Conservation (phyloP, 2,797 vertebrate species). For the Bovichtus diacanthus region DNA sequence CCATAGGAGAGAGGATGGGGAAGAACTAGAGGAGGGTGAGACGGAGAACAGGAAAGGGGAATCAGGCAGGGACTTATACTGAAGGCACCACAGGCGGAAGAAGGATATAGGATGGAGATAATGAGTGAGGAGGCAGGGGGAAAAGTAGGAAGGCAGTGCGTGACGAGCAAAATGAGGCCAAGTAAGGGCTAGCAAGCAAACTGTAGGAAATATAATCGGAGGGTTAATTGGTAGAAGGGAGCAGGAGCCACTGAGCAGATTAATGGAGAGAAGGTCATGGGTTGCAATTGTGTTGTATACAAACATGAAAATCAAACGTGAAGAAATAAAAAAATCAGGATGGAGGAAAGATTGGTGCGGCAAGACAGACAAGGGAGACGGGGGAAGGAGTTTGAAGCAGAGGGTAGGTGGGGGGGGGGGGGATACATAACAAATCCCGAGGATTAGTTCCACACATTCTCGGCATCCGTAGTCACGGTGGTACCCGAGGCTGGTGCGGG, state of each 20-base stretch:
- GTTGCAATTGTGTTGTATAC: conserved; percentile 1
- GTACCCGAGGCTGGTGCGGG: conserved; percentile 43
- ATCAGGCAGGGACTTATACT: conserved; percentile 16
- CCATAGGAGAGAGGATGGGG: conserved; percentile 25
- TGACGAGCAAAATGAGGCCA: conserved; percentile 54
- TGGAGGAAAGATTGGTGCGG: conserved; percentile 16
- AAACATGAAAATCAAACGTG: conserved; percentile 12
- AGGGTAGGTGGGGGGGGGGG: conserved; percentile 30
- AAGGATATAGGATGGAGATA: conserved; percentile 50
- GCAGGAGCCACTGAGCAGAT: conserved; percentile 24
- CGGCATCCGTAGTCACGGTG: conserved; percentile 51
- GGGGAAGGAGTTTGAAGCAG: conserved; percentile 36
- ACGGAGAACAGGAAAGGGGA: conserved; percentile 26
- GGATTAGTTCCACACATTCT: conserved; percentile 75
- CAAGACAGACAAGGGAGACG: conserved; percentile 33
- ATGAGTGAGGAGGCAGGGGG: conserved; percentile 46
- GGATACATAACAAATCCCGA: conserved; percentile 51
- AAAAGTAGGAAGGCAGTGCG: conserved; percentile 32
- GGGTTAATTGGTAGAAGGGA: conserved; percentile 17
- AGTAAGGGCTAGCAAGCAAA: conserved; percentile 32
- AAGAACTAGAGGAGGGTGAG: conserved; percentile 16
- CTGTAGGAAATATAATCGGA: conserved; percentile 26
- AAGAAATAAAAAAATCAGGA: conserved; percentile 17
- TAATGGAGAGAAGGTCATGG: conserved; percentile 39
- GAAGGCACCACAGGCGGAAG: conserved; percentile 41